phyloP scores from a whole-genome alignment of 2,797 vertebrate species.

The Podarcis lilfordi region DNA sequence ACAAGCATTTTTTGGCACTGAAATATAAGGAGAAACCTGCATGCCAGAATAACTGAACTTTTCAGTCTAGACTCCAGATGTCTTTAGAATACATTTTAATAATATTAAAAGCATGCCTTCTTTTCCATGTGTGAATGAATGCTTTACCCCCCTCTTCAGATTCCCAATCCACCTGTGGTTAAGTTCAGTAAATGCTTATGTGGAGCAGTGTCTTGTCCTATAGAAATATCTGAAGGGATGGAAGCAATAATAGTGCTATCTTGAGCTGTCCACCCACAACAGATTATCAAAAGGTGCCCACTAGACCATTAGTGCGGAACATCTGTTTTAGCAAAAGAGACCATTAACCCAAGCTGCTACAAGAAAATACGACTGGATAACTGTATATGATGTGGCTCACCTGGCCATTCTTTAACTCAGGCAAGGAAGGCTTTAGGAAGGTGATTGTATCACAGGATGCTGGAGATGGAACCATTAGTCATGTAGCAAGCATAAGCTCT shows the following conservation, averaged over 20 bases:
- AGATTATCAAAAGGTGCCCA: not conserved
- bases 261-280: constrained; percentile 17
- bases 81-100: constrained; percentile 53
- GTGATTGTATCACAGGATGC: not conserved
- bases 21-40: constrained; percentile 44
- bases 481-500: not conserved
- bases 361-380: not conserved
- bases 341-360: constrained; percentile 22
- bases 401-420: not conserved
- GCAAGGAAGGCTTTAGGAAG: not conserved
- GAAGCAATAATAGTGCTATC: not conserved
- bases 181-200: constrained; percentile 32
- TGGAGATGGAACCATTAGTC: constrained; percentile 25
- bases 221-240: constrained; percentile 30
- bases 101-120: constrained; percentile 25
- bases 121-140: constrained; percentile 44
- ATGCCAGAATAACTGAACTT: constrained; percentile 59
- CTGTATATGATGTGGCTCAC: constrained; percentile 19
- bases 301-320: not conserved
- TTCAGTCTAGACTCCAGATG: constrained; percentile 58
- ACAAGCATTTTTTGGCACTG: constrained; percentile 53
- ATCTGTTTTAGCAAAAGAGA: not conserved
- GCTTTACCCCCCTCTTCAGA: not conserved
- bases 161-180: constrained; percentile 19
- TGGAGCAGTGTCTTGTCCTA: constrained; percentile 36